These are phyloP conservation scores for Drosophila parvula DNA, from an alignment of 1,140 invertebrate genomes.

Conservation along the genomic window DNA sequence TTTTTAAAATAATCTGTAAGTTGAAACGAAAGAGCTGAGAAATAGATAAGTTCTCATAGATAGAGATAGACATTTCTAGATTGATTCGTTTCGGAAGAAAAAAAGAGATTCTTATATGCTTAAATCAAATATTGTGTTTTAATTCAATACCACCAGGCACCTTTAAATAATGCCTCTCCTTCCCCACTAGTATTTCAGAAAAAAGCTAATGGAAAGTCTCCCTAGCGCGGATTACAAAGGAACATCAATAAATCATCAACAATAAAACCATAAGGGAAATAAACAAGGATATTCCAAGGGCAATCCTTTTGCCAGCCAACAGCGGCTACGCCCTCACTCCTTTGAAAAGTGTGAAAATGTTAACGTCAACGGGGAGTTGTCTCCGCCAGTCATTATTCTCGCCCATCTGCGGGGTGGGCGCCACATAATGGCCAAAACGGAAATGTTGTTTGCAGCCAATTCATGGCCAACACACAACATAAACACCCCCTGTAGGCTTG, in stretches of 20 bases:
- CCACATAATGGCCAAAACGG: slow-evolving; percentile 64
- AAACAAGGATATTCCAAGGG: slow-evolving; percentile 56
- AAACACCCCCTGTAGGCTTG: slow-evolving; percentile 67
- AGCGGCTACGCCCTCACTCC: slow-evolving; percentile 55
- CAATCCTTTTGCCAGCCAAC: slow-evolving; percentile 51
- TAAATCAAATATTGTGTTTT: too few species aligned
- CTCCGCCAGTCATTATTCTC: slow-evolving; percentile 20
- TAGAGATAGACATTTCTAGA: too few species aligned
- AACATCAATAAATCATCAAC: slow-evolving; percentile 72
- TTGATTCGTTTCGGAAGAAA: too few species aligned
- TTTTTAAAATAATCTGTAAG: not conserved
- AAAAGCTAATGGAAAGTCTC: slow-evolving; percentile 26
- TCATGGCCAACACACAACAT: slow-evolving; percentile 71
- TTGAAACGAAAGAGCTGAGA: too few species aligned
- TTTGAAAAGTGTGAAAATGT: slow-evolving; percentile 62
- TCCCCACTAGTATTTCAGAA: not conserved
- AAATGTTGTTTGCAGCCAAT: slow-evolving; percentile 72
- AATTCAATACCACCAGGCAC: not conserved
- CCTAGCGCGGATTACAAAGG: slow-evolving; percentile 29
- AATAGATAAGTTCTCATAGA: too few species aligned
- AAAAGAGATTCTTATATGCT: too few species aligned
- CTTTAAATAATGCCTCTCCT: not conserved
- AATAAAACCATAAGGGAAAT: slow-evolving; percentile 41
- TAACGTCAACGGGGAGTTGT: slow-evolving; percentile 41
- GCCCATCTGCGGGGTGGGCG: slow-evolving; percentile 20